Conservation (phyloP, 1,140 invertebrate genomes). For the Scaptodrosophila lebanonensis region DNA sequence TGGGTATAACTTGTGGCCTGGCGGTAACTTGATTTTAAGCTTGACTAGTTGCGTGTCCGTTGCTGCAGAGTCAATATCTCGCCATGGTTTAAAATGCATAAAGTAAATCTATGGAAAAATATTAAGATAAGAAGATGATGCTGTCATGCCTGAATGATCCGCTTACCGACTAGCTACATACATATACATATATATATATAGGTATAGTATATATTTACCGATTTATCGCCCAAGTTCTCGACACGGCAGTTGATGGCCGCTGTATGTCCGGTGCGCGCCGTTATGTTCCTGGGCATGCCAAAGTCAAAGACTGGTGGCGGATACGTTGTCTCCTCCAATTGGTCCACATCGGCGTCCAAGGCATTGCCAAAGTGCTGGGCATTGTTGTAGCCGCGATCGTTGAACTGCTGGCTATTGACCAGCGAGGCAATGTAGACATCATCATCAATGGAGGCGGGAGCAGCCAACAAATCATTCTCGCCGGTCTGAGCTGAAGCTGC, state of each 20-base stretch:
- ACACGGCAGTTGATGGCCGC: slow-evolving; percentile 90
- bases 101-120: slow-evolving; percentile 11
- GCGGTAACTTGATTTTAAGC: slow-evolving; percentile 67
- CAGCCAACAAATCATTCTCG: neutral
- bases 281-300: slow-evolving; percentile 87
- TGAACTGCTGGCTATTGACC: slow-evolving; percentile 23
- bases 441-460: slow-evolving; percentile 31
- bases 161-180: too few species aligned
- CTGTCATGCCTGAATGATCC: too few species aligned
- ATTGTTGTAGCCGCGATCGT: slow-evolving; percentile 7
- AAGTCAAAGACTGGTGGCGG: slow-evolving; percentile 85
- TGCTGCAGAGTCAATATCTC: slow-evolving; percentile 53
- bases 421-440: slow-evolving; percentile 63
- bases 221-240: slow-evolving; percentile 89
- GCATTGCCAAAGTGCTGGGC: slow-evolving; percentile 43
- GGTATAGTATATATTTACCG: slow-evolving; percentile 78
- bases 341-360: slow-evolving; percentile 40
- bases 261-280: slow-evolving; percentile 88
- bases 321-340: slow-evolving; percentile 49
- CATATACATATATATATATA: too few species aligned
- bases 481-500: slow-evolving; percentile 19
- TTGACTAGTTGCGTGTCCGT: slow-evolving; percentile 48
- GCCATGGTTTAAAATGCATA: slow-evolving; percentile 54
- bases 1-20: slow-evolving; percentile 18
- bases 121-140: slow-evolving; percentile 26